Evolutionary conservation across 2,113 vertebrate species (phyloP).

Genomic region (Gasterosteus aculeatus): DNA sequence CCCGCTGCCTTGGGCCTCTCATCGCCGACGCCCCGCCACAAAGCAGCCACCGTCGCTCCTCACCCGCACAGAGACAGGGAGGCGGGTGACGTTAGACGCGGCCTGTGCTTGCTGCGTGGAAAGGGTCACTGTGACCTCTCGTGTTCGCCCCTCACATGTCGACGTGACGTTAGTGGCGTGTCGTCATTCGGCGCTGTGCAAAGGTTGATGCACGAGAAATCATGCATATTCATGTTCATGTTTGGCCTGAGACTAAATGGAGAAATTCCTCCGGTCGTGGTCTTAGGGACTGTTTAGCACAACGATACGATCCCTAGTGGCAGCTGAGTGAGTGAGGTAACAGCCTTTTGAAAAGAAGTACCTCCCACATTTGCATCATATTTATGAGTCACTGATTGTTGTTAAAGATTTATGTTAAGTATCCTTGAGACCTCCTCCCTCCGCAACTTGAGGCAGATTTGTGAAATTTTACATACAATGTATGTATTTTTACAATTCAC

Average conservation of each 20-base stretch:
- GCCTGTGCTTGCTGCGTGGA: not conserved
- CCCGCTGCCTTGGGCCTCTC: slow-evolving; percentile 6
- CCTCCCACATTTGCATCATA: not conserved
- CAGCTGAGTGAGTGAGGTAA: slow-evolving; percentile 11
- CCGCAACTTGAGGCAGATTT: no score
- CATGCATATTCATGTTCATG: not conserved
- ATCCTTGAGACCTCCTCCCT: no score
- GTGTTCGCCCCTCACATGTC: not conserved
- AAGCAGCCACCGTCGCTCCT: not conserved
- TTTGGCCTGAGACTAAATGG: not conserved
- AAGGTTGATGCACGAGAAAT: no score
- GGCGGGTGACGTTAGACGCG: not conserved
- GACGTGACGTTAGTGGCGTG: no score
- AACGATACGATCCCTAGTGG: not conserved
- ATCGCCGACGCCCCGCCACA: not conserved
- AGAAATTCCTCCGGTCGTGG: slow-evolving; percentile 9
- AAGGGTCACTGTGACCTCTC: no score
- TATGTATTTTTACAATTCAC: no score
- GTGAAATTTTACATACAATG: no score
- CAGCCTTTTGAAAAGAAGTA: not conserved
- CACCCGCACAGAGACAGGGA: slow-evolving; percentile 17
- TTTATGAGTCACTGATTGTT: slow-evolving; percentile 4
- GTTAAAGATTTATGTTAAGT: no score
- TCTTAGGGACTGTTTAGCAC: not conserved
- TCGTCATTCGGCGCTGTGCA: no score